A percentile compares a stretch with the other conserved stretches of the same genome.
Conservation (phyloP, 2,113 vertebrate genomes). For the Labeo catla region DNA sequence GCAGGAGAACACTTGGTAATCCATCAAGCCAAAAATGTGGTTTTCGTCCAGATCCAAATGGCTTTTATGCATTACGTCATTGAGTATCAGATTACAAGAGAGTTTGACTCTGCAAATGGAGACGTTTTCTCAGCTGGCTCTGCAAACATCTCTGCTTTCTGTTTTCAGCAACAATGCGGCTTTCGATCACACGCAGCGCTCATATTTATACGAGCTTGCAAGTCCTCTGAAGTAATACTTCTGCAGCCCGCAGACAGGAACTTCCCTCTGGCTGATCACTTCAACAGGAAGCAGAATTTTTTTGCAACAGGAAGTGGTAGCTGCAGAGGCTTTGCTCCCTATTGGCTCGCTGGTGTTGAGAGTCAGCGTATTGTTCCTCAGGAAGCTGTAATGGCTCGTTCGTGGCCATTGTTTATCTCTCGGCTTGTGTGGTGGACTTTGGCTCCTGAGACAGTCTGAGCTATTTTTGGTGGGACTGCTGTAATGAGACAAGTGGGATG, state of each 20-base stretch:
- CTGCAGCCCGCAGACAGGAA: constrained; percentile 66
- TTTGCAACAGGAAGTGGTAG: constrained; percentile 70
- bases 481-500: constrained; percentile 8
- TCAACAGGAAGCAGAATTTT: constrained; percentile 68
- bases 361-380: constrained; percentile 68
- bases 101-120: background rate
- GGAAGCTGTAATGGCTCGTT: constrained; percentile 70
- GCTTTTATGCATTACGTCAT: constrained; percentile 22
- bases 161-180: background rate
- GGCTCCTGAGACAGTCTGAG: constrained; percentile 25
- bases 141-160: constrained; percentile 2
- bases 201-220: background rate
- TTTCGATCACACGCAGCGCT: background rate
- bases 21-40: background rate
- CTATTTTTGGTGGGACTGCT: constrained; percentile 62
- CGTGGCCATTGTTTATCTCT: constrained; percentile 70
- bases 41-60: background rate
- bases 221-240: background rate
- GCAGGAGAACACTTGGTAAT: background rate
- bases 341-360: constrained; percentile 60
- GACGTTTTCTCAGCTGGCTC: background rate
- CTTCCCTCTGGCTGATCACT: constrained; percentile 65
- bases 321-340: constrained; percentile 51
- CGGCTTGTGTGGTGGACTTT: constrained; percentile 31
- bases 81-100: constrained; percentile 14